Base-by-base conservation (phyloP, 2,797 vertebrate genomes). In the Parauchenoglanis punctatus region DNA sequence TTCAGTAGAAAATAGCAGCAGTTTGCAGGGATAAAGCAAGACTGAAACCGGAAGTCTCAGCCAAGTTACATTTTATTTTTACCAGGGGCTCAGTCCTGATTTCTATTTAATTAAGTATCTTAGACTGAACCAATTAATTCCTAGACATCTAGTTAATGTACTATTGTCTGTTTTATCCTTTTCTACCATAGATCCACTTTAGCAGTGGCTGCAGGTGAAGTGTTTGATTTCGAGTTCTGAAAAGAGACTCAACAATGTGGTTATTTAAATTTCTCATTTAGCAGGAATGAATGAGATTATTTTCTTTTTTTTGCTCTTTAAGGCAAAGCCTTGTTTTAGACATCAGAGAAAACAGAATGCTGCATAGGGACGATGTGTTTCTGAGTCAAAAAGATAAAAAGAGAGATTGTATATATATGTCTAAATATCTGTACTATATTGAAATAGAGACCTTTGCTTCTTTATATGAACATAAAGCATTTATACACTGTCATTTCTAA, bases 81-180 rank as follows among this genome's bases (percentile, higher is more conserved):
- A 52, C n/a, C 63, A 82, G 81, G 13, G 25, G 40, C 4, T n/a
- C 46, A 52, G 12, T 83, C 44, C 54, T 72, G 3, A 73, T 82
- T 86, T 70, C 3, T 67, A 75, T 65, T 75, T 87, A 67, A 85
- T 81, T 81, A 44, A 20, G 18, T 25, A 35, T 31, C n/a, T 73
- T 75, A 70, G 40, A 87, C 20, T 87, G 28, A 44, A 83, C 72
- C 49, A 81, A 44, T 83, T 61, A 25, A 77, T 67, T 78, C 63
- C 49, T 78, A 78, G 49, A 58, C 61, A 76, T 76, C 81, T 76
- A 75, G 49, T 83, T 83, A 65, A 83, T 44, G 25, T 67, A 46
- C 76, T 58, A 59, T 80, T 7, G 18, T 23, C 28, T 23, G 28
- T 56, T 58, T 58, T 59, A 59, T 46, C 23, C 35, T 63, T 46